These are phyloP conservation scores for Nephrotoma flavescens DNA, from an alignment of 2,888 invertebrate genomes.

Conservation along the genomic window DNA sequence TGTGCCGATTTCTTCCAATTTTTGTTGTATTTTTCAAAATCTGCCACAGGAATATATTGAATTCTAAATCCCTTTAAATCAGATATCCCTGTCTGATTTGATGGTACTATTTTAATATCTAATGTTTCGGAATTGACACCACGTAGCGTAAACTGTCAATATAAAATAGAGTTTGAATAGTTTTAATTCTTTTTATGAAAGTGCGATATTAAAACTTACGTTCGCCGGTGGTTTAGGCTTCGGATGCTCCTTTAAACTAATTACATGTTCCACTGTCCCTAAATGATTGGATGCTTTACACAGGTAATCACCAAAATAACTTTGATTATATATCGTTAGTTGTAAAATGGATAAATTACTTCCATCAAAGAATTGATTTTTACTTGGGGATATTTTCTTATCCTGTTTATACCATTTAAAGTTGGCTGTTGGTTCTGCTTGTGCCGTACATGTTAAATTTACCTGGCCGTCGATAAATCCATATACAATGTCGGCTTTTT, in stretches of 20 bases:
- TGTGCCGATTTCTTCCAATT: constrained; percentile 30
- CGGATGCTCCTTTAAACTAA: constrained; percentile 35
- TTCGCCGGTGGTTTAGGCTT: constrained; percentile 36
- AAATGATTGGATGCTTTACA: constrained; percentile 38
- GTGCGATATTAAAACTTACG: constrained; percentile 8
- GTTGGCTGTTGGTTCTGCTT: constrained; percentile 38
- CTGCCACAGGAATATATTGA: constrained; percentile 27
- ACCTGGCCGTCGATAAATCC: constrained; percentile 36
- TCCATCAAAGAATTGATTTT: constrained; percentile 22
- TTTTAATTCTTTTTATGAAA: neutral
- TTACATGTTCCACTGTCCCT: constrained; percentile 35
- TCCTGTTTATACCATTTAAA: constrained; percentile 35
- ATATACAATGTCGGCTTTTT: constrained; percentile 21
- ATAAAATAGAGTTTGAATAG: neutral
- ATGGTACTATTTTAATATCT: constrained; percentile 29
- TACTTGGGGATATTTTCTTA: constrained; percentile 24
- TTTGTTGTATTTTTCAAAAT: constrained; percentile 20
- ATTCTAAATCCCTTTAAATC: constrained; percentile 31
- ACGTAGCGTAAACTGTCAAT: constrained; percentile 21
- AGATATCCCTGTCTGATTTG: constrained; percentile 22
- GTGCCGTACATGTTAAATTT: constrained; percentile 42
- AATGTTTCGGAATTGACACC: constrained; percentile 32
- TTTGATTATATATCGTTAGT: constrained; percentile 13
- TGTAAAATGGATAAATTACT: constrained; percentile 25
- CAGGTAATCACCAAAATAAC: constrained; percentile 33